phyloP scores from a whole-genome alignment of 2,888 invertebrate species.

The Halictus quadricinctus region DNA sequence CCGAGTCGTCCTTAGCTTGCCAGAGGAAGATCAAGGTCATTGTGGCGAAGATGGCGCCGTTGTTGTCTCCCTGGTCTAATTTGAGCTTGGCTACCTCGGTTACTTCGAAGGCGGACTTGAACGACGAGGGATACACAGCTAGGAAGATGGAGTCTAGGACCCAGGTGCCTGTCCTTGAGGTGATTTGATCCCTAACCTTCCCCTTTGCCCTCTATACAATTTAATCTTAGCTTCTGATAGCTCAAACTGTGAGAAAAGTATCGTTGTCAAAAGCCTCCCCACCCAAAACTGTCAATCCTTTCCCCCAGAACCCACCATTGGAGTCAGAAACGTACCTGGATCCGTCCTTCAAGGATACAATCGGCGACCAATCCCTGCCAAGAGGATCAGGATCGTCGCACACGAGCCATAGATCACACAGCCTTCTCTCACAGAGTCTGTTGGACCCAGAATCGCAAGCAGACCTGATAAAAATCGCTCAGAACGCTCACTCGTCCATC shows the following conservation, averaged over 20 bases:
- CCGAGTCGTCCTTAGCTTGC: conserved; percentile 63
- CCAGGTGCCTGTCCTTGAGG: conserved; percentile 33
- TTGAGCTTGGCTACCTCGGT: conserved; percentile 1
- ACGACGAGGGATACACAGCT: conserved; percentile 5
- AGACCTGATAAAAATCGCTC: conserved; percentile 63
- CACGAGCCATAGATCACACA: not conserved
- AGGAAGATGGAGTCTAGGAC: conserved; percentile 41
- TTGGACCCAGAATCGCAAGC: not conserved
- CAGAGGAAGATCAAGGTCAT: conserved; percentile 66
- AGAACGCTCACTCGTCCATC: conserved; percentile 67
- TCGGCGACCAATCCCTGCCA: not conserved
- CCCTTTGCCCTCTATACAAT: too few species aligned
- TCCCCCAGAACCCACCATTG: not conserved
- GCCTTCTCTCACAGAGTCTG: not conserved
- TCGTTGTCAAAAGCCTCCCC: too few species aligned
- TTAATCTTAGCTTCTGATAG: too few species aligned
- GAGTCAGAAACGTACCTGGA: not conserved
- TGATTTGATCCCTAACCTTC: not conserved
- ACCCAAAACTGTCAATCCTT: not conserved
- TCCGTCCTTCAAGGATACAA: conserved; percentile 9
- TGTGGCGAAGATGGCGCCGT: conserved; percentile 50
- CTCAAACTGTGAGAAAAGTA: too few species aligned
- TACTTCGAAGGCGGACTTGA: conserved; percentile 16
- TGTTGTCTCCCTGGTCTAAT: conserved; percentile 45
- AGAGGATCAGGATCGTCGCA: not conserved